These are phyloP conservation scores for Zaprionus obscuricornis DNA, from an alignment of 2,888 invertebrate genomes.

Conservation along the genomic window DNA sequence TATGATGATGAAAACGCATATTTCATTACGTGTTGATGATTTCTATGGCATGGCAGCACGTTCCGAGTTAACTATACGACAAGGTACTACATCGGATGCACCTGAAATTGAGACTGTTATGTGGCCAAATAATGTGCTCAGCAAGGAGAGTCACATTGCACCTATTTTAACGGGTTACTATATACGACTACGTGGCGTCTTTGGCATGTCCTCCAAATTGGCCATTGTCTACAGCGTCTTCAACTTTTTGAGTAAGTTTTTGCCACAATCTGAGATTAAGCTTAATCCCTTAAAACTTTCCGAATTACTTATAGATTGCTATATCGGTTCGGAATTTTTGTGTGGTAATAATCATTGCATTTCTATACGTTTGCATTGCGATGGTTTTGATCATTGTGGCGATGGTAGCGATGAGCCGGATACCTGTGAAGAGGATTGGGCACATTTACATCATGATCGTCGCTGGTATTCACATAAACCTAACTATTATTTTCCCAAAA, in stretches of 20 bases:
- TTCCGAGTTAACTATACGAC: constrained; percentile 86
- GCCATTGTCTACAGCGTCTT: constrained; percentile 89
- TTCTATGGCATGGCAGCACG: constrained; percentile 86
- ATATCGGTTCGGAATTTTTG: constrained; percentile 87
- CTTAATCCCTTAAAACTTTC: not conserved
- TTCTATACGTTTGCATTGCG: constrained; percentile 87
- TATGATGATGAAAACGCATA: constrained; percentile 87
- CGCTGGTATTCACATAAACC: constrained; percentile 88
- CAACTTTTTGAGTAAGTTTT: constrained; percentile 87
- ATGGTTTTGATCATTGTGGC: constrained; percentile 91
- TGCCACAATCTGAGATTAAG: too few species aligned
- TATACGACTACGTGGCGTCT: constrained; percentile 87
- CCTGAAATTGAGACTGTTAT: constrained; percentile 85
- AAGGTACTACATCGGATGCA: constrained; percentile 88
- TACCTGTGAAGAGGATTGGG: constrained; percentile 86
- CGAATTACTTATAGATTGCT: constrained; percentile 85
- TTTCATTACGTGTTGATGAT: constrained; percentile 86
- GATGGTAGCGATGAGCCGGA: constrained; percentile 88
- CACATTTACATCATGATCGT: constrained; percentile 84
- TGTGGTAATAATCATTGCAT: constrained; percentile 90
- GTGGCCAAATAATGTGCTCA: constrained; percentile 84
- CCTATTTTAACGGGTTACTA: constrained; percentile 88
- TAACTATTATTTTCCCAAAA: constrained; percentile 89
- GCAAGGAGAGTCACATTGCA: constrained; percentile 86
- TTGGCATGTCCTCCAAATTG: constrained; percentile 86